These are phyloP conservation scores for Monomorium pharaonis DNA, from an alignment of 1,140 invertebrate species.

Conservation along the genomic window DNA sequence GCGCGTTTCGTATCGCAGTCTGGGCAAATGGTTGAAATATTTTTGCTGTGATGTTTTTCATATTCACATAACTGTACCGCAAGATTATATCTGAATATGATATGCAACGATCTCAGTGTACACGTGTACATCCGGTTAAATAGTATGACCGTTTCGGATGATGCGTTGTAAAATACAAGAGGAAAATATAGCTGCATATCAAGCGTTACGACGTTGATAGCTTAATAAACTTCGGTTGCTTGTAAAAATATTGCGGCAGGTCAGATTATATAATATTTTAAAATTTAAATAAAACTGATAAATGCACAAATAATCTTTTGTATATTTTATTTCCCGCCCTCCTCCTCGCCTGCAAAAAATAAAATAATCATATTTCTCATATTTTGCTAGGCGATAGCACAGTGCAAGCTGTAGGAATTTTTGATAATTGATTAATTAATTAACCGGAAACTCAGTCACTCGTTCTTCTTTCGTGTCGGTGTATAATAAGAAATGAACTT, in stretches of 20 bases:
- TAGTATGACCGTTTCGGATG: background rate
- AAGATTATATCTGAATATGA: constrained; percentile 46
- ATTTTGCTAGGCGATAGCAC: background rate
- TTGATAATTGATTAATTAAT: background rate
- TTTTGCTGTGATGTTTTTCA: constrained; percentile 37
- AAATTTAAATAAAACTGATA: background rate
- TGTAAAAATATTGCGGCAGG: background rate
- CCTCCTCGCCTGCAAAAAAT: background rate
- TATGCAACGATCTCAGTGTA: background rate
- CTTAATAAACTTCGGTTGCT: background rate
- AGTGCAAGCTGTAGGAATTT: background rate
- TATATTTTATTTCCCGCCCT: background rate
- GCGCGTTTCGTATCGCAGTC: constrained; percentile 6
- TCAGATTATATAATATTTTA: background rate
- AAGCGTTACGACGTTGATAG: background rate
- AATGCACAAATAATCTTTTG: background rate
- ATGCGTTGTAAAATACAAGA: constrained; percentile 3
- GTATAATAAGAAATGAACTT: background rate
- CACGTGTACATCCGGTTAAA: background rate
- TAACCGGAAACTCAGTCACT: background rate
- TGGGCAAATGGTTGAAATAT: constrained; percentile 32
- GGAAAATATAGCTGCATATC: background rate
- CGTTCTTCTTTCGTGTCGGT: background rate
- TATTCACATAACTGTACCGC: constrained; percentile 30
- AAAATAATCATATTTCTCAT: background rate